A percentile compares a stretch with the other conserved stretches of the same genome.
These are phyloP conservation scores for Atethmia centrago DNA, from an alignment of 2,888 invertebrate genomes.

Conservation along the genomic window DNA sequence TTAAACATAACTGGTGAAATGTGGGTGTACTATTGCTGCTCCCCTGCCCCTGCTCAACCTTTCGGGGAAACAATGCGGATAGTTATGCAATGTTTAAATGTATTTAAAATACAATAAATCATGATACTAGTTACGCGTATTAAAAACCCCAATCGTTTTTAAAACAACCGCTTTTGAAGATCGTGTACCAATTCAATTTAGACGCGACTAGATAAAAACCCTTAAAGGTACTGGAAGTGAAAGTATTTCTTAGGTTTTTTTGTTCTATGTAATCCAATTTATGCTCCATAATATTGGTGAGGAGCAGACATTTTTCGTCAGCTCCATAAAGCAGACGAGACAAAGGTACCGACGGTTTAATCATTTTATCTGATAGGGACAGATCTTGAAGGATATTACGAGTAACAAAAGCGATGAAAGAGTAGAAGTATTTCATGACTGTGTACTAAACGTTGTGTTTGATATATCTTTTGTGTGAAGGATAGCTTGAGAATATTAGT, in stretches of 20 bases:
- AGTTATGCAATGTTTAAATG: too few relatives aligned
- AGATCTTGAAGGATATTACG: constrained; percentile 56
- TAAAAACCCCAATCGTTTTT: neutral
- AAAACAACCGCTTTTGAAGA: constrained; percentile 3
- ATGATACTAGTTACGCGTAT: too few relatives aligned
- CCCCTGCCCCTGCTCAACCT: too few relatives aligned
- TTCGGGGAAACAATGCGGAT: too few relatives aligned
- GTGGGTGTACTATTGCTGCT: too few relatives aligned
- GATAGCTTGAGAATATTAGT: constrained; percentile 19
- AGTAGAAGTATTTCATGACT: constrained; percentile 38
- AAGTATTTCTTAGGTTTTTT: constrained; percentile 42
- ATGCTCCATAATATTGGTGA: constrained; percentile 50
- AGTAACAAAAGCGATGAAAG: constrained; percentile 62
- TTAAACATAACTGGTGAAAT: too few relatives aligned
- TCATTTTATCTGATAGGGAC: constrained; percentile 60
- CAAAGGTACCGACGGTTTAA: constrained; percentile 62
- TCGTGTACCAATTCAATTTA: neutral
- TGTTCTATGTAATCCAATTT: constrained; percentile 56
- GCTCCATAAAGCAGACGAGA: constrained; percentile 59
- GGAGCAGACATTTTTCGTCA: constrained; percentile 52
- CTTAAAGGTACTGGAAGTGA: constrained; percentile 3
- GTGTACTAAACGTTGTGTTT: constrained; percentile 27
- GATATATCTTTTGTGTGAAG: constrained; percentile 43
- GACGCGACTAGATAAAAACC: neutral
- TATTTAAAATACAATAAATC: too few relatives aligned